These are phyloP conservation scores for Gisinianus flammeolus DNA, from an alignment of 2,888 invertebrate genomes.

Conservation along the genomic window DNA sequence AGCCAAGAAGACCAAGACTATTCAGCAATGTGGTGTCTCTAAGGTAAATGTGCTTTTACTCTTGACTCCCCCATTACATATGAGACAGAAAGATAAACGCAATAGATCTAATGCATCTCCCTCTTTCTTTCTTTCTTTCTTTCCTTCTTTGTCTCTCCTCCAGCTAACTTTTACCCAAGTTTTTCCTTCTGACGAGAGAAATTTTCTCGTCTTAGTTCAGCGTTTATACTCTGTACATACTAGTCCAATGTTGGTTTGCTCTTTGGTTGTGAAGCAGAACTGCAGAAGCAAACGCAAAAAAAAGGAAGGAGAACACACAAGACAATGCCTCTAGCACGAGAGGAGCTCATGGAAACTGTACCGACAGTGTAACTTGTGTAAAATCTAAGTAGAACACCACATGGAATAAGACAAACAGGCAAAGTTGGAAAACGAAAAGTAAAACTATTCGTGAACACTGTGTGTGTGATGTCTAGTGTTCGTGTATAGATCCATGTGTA, in stretches of 20 bases:
- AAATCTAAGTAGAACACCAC: conserved; percentile 13
- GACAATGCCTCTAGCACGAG: background rate
- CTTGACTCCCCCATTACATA: conserved; percentile 15
- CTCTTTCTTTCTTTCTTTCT: background rate
- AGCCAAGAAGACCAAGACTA: background rate
- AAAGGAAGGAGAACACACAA: background rate
- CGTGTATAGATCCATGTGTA: background rate
- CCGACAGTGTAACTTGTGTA: background rate
- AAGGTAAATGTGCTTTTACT: conserved; percentile 12
- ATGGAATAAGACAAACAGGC: conserved; percentile 15
- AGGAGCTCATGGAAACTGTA: background rate
- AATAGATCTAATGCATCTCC: conserved; percentile 10
- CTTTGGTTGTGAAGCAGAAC: too few relatives aligned
- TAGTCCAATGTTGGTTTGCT: background rate
- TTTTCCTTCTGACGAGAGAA: conserved; percentile 1
- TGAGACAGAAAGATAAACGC: conserved; percentile 18
- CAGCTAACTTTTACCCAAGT: conserved; percentile 8
- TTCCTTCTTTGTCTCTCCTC: background rate
- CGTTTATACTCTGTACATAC: background rate
- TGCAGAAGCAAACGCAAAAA: background rate
- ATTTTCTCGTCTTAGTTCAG: background rate
- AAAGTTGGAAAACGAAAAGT: background rate
- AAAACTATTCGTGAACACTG: background rate
- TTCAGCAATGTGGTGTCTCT: background rate
- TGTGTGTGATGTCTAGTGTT: background rate